These are phyloP conservation scores for Pogona vitticeps DNA, from an alignment of 2,113 vertebrate species.

Conservation along the genomic window DNA sequence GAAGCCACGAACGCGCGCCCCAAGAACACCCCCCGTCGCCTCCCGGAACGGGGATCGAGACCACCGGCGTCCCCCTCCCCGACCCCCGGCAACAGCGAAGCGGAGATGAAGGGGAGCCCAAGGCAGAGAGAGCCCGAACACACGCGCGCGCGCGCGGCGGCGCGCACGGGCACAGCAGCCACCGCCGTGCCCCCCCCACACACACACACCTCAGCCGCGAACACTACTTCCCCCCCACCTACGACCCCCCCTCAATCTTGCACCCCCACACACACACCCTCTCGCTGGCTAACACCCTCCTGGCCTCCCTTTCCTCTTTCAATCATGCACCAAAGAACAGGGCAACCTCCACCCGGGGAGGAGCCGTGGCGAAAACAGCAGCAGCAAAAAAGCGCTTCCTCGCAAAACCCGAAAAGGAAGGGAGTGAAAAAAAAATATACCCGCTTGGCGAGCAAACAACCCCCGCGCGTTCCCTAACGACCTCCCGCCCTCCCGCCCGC, in stretches of 20 bases:
- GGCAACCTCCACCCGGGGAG: conserved; percentile 31
- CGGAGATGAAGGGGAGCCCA: no score
- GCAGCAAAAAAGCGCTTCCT: no score
- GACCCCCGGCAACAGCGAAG: background rate
- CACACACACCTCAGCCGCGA: no score
- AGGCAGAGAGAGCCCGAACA: no score
- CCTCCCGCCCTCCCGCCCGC: background rate
- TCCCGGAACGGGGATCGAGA: no score
- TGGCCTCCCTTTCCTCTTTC: background rate
- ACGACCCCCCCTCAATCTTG: conserved; percentile 56
- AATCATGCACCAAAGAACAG: conserved; percentile 58
- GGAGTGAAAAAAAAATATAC: no score
- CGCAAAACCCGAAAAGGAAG: no score
- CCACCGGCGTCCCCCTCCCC: conserved; percentile 29
- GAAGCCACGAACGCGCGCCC: background rate
- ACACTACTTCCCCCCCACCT: conserved; percentile 22
- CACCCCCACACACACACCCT: no score
- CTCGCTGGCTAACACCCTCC: no score
- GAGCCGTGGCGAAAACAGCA: background rate
- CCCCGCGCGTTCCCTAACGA: conserved; percentile 11
- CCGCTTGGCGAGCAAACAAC: background rate
- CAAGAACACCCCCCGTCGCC: background rate
- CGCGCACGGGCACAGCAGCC: no score
- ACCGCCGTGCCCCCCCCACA: no score
- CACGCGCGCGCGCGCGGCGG: no score